Percentiles rank a stretch among this genome's conserved stretches.
phyloP scores from a whole-genome alignment of 1,140 invertebrate species.

The Drosophila triauraria region DNA sequence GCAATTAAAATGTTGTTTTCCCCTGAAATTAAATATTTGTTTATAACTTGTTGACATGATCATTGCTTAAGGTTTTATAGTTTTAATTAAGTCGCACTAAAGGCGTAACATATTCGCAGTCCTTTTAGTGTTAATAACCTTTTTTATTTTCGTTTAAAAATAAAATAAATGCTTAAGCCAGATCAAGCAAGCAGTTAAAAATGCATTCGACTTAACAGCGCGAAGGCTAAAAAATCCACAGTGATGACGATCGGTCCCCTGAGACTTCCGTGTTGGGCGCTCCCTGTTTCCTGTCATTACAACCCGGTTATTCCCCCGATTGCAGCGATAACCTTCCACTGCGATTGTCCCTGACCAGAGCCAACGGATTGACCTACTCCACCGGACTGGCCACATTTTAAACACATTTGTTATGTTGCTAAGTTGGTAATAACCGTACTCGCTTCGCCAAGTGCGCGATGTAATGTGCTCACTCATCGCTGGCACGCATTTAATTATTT shows the following conservation, averaged over 20 bases:
- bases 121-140: too few relatives aligned
- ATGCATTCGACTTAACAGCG: neutral
- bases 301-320: slow-evolving; percentile 34
- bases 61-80: neutral
- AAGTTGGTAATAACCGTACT: slow-evolving; percentile 42
- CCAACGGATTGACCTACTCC: slow-evolving; percentile 51
- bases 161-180: neutral
- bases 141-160: neutral
- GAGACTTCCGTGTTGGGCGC: slow-evolving; percentile 18
- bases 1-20: neutral
- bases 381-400: slow-evolving; percentile 50
- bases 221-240: neutral
- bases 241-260: neutral
- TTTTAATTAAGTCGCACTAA: neutral
- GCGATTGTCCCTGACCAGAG: slow-evolving; percentile 47
- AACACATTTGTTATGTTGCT: slow-evolving; percentile 48
- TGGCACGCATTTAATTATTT: slow-evolving; percentile 67
- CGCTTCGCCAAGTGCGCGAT: slow-evolving; percentile 62
- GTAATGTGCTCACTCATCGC: slow-evolving; percentile 80
- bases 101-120: neutral
- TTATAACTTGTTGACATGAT: neutral
- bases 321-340: slow-evolving; percentile 40
- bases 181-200: neutral
- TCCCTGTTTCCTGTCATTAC: slow-evolving; percentile 3
- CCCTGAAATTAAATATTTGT: neutral